These are phyloP conservation scores for Eubucco bourcierii DNA, from an alignment of 2,113 vertebrate genomes.

Conservation along the genomic window DNA sequence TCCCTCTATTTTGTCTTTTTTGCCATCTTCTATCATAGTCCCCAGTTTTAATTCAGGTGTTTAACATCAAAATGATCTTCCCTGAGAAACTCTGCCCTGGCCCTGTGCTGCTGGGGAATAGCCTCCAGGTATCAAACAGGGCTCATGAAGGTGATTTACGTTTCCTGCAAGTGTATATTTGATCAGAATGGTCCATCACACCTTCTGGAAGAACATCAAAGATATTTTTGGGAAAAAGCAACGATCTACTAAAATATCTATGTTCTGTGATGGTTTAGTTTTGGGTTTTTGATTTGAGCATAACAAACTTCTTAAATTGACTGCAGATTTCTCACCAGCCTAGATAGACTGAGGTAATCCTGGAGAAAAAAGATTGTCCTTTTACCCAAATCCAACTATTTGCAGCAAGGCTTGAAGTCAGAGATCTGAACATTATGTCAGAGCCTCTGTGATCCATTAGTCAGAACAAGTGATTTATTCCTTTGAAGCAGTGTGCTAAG, in stretches of 20 bases:
- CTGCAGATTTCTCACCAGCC: neutral
- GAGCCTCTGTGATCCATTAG: neutral
- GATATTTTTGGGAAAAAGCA: neutral
- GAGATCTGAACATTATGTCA: neutral
- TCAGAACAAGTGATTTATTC: conserved; percentile 26
- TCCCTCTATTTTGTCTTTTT: neutral
- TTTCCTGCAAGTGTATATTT: neutral
- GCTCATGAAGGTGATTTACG: neutral
- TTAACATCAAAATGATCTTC: neutral
- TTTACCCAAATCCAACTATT: neutral
- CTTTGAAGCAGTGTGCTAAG: neutral
- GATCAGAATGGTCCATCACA: neutral
- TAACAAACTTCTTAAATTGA: neutral
- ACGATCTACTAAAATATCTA: neutral
- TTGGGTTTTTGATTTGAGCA: neutral
- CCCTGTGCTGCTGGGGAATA: neutral
- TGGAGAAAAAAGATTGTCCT: neutral
- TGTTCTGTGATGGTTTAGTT: neutral
- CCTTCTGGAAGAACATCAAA: neutral
- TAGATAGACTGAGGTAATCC: neutral
- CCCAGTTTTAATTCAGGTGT: neutral
- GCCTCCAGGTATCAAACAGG: neutral
- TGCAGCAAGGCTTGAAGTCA: neutral
- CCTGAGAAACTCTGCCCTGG: neutral
- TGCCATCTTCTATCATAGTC: neutral